A percentile compares a stretch with the other conserved stretches of the same genome.
phyloP scores from a whole-genome alignment of 2,888 invertebrate genomes.

The Leptopilina syphax region DNA sequence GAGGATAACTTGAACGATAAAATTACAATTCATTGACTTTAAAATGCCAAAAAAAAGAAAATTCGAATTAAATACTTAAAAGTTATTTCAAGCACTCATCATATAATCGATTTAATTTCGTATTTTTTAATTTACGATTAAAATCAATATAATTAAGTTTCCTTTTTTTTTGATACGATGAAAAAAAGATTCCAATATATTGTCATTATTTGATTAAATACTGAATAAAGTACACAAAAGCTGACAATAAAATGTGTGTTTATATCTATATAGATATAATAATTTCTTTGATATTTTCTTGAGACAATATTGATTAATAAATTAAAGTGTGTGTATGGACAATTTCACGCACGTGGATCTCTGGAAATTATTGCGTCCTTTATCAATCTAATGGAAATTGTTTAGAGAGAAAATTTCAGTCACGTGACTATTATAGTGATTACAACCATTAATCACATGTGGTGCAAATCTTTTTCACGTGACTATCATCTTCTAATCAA shows the following conservation, averaged over 20 bases:
- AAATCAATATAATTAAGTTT: background rate
- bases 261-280: background rate
- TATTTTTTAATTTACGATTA: background rate
- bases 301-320: background rate
- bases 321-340: background rate
- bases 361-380: background rate
- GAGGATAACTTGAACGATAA: background rate
- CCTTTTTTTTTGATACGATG: background rate
- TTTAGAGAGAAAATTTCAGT: background rate
- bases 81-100: background rate
- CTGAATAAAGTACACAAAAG: conserved; percentile 11
- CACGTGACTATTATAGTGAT: conserved; percentile 1
- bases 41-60: background rate
- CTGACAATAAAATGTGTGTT: background rate
- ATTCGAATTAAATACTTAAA: background rate
- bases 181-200: background rate
- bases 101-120: background rate
- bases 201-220: conserved; percentile 2
- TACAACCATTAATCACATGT: background rate
- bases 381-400: background rate
- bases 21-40: conserved; percentile 14
- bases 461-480: background rate
- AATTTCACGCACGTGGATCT: background rate
- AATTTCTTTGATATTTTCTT: background rate
- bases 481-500: background rate